phyloP scores from a whole-genome alignment of 1,140 invertebrate species.

The Apis laboriosa region DNA sequence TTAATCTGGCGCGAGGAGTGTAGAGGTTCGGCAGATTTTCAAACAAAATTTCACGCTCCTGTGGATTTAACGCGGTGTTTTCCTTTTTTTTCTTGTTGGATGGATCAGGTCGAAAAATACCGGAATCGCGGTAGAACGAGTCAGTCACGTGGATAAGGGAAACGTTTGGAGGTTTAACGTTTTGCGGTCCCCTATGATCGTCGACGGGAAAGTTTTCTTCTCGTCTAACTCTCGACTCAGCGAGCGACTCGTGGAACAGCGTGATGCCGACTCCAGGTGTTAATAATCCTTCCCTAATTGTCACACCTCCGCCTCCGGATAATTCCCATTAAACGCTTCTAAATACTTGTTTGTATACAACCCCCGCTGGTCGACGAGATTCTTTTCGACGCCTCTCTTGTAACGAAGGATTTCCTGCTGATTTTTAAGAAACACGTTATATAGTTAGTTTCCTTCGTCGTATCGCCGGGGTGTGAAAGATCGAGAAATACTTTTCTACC shows the following conservation, averaged over 20 bases:
- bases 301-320: conserved; percentile 60
- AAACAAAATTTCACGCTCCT: conserved; percentile 62
- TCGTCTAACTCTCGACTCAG: conserved; percentile 43
- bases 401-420: conserved; percentile 44
- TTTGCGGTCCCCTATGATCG: conserved; percentile 19
- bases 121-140: conserved; percentile 75
- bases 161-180: conserved; percentile 37
- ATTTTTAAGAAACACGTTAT: not conserved
- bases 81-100: not conserved
- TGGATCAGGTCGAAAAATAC: conserved; percentile 52
- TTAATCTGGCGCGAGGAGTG: not conserved
- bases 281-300: conserved; percentile 80
- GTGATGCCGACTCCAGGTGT: conserved; percentile 76
- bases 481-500: not conserved
- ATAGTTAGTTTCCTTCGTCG: no score
- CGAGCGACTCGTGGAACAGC: conserved; percentile 71
- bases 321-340: conserved; percentile 77
- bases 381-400: conserved; percentile 67
- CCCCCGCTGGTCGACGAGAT: conserved; percentile 59
- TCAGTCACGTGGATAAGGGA: conserved; percentile 35
- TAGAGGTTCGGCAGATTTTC: conserved; percentile 11
- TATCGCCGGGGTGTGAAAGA: no score
- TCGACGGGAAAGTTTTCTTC: conserved; percentile 31
- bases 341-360: conserved; percentile 79
- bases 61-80: conserved; percentile 32